Conservation (phyloP, 2,113 vertebrate genomes). For the Micromys minutus region DNA sequence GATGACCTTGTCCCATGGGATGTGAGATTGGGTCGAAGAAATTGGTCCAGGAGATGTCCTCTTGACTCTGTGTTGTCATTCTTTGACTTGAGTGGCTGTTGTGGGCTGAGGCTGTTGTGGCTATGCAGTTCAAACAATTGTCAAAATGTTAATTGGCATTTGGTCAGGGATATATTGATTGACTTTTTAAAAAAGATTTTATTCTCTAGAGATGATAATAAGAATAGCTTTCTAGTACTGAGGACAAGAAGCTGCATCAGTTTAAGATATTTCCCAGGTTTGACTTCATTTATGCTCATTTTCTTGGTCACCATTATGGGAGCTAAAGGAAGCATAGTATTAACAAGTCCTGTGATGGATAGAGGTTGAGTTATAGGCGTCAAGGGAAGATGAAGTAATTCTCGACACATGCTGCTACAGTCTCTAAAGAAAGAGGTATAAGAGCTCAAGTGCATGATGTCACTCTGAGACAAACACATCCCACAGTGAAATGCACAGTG, state of each 20-base stretch:
- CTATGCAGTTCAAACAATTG: conserved; percentile 62
- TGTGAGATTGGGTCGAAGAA: conserved; percentile 68
- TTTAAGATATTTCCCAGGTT: neutral
- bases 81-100: conserved; percentile 37
- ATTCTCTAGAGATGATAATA: conserved; percentile 22
- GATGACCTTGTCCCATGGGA: conserved; percentile 63
- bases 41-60: conserved; percentile 62
- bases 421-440: neutral
- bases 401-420: neutral
- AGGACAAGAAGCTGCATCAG: neutral
- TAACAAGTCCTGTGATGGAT: neutral
- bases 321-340: neutral
- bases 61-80: conserved; percentile 59
- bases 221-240: neutral
- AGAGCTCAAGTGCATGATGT: neutral
- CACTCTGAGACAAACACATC: neutral
- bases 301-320: conserved; percentile 15
- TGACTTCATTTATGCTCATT: conserved; percentile 16
- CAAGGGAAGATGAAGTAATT: conserved; percentile 14
- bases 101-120: conserved; percentile 47
- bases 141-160: conserved; percentile 62
- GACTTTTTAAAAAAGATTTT: neutral
- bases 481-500: neutral
- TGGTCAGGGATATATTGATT: neutral
- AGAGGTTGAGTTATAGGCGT: neutral